Evolutionary conservation across 1,140 invertebrate species (phyloP), one percentile per base, ranked within the genome.

Genomic region (Chironomus striatipennis): DNA sequence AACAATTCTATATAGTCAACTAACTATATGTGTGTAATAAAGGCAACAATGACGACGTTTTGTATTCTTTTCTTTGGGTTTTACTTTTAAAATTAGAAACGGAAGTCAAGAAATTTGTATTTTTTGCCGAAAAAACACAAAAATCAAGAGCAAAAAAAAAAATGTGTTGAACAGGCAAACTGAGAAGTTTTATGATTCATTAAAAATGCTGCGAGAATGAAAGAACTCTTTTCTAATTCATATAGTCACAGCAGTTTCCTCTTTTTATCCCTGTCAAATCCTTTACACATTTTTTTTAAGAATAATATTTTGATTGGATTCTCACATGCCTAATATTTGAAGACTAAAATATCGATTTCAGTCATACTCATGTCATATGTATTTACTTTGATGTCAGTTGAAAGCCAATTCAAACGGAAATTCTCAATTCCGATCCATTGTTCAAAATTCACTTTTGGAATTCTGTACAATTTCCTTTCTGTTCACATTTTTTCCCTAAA

Each of bases 11-110:
- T 57, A 8, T 57, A 12, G 47, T n/a, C 47, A 57, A 57, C 9
- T n/a, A 57, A 57, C 24, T 34, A 34, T 34, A 34, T 57, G 47
- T 57, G 47, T 57, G 47, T 57, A 57, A n/a, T 57, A 57, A 57
- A 57, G 47, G n/a, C 47, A 70, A 70, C 65, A 70, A 70, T 20
- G 65, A 70, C 17, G 65, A 70, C 4, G 17, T 20, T 20, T 70
- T 70, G 17, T 70, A 70, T 70, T 70, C 8, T 70, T 18, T 70
- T 18, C 9, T 70, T 70, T 21, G 0, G 18, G 65, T 15, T 21
- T 20, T 70, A 17, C 17, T 70, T 57, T 70, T 70, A 70, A 70
- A 70, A 70, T 70, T 70, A 70, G 65, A 70, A 70, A 70, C 65
- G 65, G 65, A 70, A 70, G 65, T 70, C 65, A 70, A 21, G 20